phyloP scores from a whole-genome alignment of 1,140 invertebrate genomes.

The Philotrypesis tridentata region DNA sequence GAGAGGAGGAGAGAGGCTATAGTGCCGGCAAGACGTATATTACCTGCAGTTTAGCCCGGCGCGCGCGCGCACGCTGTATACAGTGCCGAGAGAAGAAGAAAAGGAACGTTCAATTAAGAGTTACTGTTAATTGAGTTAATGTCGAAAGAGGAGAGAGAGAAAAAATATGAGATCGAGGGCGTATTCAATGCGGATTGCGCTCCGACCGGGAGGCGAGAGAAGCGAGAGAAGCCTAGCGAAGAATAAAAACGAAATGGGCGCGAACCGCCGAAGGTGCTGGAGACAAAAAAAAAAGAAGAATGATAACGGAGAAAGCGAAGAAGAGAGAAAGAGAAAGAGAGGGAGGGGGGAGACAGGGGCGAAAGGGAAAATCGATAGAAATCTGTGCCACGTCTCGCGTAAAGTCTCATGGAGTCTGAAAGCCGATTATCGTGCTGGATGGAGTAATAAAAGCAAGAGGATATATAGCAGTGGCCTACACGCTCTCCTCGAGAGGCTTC shows the following conservation, averaged over 20 bases:
- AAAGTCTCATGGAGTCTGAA: conserved; percentile 39
- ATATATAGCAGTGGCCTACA: neutral
- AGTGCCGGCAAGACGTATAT: conserved; percentile 12
- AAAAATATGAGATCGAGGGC: neutral
- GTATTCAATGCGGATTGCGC: conserved; percentile 37
- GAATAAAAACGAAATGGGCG: conserved; percentile 40
- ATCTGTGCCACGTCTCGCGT: conserved; percentile 42
- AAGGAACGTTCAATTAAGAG: conserved; percentile 36
- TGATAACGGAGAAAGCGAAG: neutral
- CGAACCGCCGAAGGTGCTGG: neutral
- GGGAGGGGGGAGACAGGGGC: too few relatives aligned
- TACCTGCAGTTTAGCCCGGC: neutral
- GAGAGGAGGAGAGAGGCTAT: conserved; percentile 3
- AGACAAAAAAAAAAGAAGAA: conserved; percentile 34
- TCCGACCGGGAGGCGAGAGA: too few relatives aligned
- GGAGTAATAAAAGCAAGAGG: conserved; percentile 41
- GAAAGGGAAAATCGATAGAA: conserved; percentile 37
- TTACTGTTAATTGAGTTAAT: conserved; percentile 45
- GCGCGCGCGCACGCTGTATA: too few relatives aligned
- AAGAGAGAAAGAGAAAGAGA: neutral
- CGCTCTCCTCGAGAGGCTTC: neutral
- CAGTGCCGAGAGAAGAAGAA: neutral
- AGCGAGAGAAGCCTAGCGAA: conserved; percentile 24
- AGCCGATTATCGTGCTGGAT: conserved; percentile 43
- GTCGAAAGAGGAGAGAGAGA: conserved; percentile 13